Base-by-base conservation (phyloP, 37 sponge, comb jelly and placozoan genomes). In the Diacarnus erythraeanus region DNA sequence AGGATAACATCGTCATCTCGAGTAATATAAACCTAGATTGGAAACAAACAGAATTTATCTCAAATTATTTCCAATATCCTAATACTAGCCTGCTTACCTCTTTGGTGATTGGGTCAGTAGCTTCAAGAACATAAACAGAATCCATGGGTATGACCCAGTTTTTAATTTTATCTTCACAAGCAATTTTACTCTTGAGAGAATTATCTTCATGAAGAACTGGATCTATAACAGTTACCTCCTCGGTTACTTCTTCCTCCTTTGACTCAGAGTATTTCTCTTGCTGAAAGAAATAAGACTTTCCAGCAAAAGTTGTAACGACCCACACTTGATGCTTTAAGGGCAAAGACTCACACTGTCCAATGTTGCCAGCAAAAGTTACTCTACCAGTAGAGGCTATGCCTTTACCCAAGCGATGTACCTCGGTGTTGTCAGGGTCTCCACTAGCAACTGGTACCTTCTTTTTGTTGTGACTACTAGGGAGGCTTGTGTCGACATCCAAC, bases 1-100 rank as follows among this genome's bases (percentile, higher is more conserved):
- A 92, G n/a, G n/a, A 75, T 38, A 21, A 90, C 74, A 34, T 77
- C 76, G 70, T 97, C 98, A 71, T 87, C 96, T 31, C 98, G 74
- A 0, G 77, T 88, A 27, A 90, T 64, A 73, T 94, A 58, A 47
- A 83, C 92, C 94, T 97, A 69, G 15, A 56, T 35, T n/a, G 33
- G 2, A 64, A 42, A 65, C n/a, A 41, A 27, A 38, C 23, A 63
- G 15, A 77, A 33, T 34, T 18, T 38, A 68, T 68, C 2, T 20
- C 29, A 61, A 20, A 18, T 35, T 38, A 12, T 38, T 18, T 38
- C 21, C 20, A 68, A 35, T 34, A 12, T 8, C 8, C 8, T 38
- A 41, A 6, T 40, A n/a, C 57, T 9, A 21, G 33, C 44, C 8
- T 5, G 70, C 78, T 70, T 47, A 90, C 90, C 72, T 90, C 86